phyloP scores from a whole-genome alignment of 1,140 invertebrate species.

The Scaptomyza montana region DNA sequence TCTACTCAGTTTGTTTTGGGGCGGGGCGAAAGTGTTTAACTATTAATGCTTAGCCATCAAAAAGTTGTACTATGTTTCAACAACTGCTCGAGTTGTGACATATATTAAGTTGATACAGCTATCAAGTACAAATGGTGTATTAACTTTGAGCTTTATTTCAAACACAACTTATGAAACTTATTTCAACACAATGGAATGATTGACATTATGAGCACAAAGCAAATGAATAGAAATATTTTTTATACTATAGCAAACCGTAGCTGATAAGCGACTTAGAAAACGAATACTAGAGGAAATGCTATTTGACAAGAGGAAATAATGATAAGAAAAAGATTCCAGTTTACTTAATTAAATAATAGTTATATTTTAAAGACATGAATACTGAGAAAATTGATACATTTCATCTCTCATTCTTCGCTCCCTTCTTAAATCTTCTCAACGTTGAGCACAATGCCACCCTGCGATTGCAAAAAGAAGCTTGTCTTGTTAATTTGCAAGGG shows the following conservation, averaged over 20 bases:
- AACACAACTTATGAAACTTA: conserved; percentile 6
- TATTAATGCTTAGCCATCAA: conserved; percentile 30
- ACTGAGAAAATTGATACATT: too few relatives aligned
- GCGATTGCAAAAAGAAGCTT: conserved; percentile 80
- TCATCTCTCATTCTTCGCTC: too few relatives aligned
- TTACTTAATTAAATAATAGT: not conserved
- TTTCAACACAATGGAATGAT: conserved; percentile 8
- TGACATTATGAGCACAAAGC: conserved; percentile 10
- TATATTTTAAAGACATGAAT: not conserved
- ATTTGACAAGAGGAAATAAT: too few relatives aligned
- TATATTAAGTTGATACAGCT: not conserved
- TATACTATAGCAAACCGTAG: conserved; percentile 1
- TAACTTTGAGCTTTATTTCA: not conserved
- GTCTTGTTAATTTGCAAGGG: conserved; percentile 83
- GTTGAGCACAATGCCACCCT: conserved; percentile 69
- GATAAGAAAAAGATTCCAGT: too few relatives aligned
- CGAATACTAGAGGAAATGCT: too few relatives aligned
- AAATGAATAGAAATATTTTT: not conserved
- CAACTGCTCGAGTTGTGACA: conserved; percentile 7
- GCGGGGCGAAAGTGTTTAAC: not conserved
- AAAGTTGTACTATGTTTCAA: not conserved
- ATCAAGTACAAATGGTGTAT: not conserved
- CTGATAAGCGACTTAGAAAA: conserved; percentile 5
- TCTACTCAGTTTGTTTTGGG: not conserved
- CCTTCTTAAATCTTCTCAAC: conserved; percentile 23